Conservation (phyloP, 2,888 invertebrate genomes). For the Blera fallax region DNA sequence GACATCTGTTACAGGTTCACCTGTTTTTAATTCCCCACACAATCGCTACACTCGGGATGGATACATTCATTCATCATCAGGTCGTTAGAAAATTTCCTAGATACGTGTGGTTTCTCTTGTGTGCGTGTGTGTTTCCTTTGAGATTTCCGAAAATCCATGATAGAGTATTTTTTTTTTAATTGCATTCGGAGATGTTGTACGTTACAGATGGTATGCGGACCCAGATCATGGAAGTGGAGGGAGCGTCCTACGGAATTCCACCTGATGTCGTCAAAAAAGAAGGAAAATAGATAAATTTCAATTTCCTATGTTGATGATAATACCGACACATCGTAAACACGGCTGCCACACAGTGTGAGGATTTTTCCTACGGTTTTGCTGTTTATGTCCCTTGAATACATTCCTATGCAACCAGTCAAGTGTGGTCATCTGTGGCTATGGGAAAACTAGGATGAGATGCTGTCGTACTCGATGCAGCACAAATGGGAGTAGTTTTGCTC, state of each 20-base stretch:
- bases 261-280: constrained; percentile 18
- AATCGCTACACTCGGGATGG: background rate
- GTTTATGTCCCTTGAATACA: constrained; percentile 23
- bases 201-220: background rate
- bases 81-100: background rate
- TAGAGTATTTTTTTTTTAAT: constrained; percentile 27
- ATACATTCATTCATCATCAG: constrained; percentile 19
- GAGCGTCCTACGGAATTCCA: constrained; percentile 21
- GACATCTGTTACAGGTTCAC: constrained; percentile 14
- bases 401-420: constrained; percentile 34
- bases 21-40: constrained; percentile 1
- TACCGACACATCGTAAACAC: constrained; percentile 10
- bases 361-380: background rate
- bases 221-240: constrained; percentile 12
- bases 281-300: constrained; percentile 40
- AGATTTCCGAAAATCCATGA: background rate
- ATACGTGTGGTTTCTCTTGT: background rate
- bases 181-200: constrained; percentile 31
- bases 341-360: constrained; percentile 27
- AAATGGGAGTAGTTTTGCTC: constrained; percentile 13
- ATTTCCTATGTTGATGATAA: constrained; percentile 53
- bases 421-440: constrained; percentile 36
- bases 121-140: background rate
- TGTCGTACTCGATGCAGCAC: background rate
- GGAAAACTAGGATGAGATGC: constrained; percentile 31